Evolutionary conservation across 2,888 invertebrate genomes (phyloP), one percentile per base, ranked within the genome.

Genomic region (Pharmacophagus antenor): DNA sequence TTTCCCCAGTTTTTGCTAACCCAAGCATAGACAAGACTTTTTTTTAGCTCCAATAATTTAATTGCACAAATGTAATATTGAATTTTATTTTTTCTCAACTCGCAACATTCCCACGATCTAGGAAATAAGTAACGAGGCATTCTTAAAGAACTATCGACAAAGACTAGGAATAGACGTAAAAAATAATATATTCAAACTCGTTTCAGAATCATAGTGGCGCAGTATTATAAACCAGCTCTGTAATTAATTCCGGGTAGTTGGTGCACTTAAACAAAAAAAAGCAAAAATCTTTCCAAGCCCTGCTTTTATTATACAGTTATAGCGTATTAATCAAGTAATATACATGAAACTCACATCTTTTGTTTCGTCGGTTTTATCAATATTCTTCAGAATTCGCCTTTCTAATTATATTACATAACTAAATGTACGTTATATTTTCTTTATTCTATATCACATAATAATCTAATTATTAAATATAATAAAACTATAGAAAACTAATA

Each of bases 31-130:
- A 10, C 15, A 31, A 31, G 15, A 31, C 10, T 23, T 17, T 49
- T 49, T 21, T 46, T 6, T 49, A 17, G 50, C 50, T 31, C 50
- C 31, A 31, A 50, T 31, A 50, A 50, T 31, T 31, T 20, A 31
- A 50, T 50, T 47, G 4, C 47, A 4, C 15, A 10, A 47, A n/a
- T 47, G 47, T 47, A 15, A 12, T 2, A 20, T 3, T 20, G 2
- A 15, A 8, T 46, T 8, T 17, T 3, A 41, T 12, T 46, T 46
- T n/a, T 42, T 42, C 18, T 17, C 2, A 46, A 20, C 12, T 46
- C 12, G 31, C 46, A 46, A 46, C 12, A 21, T 47, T 47, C 47
- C 47, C 47, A 47, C 22, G 21, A 17, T 22, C 23, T 22, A 21
- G 22, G 21, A 47, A 47, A 47, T n/a, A 46, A 46, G 18, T 10